phyloP scores from a whole-genome alignment of 2,113 vertebrate species.

The Myotis yumanensis region DNA sequence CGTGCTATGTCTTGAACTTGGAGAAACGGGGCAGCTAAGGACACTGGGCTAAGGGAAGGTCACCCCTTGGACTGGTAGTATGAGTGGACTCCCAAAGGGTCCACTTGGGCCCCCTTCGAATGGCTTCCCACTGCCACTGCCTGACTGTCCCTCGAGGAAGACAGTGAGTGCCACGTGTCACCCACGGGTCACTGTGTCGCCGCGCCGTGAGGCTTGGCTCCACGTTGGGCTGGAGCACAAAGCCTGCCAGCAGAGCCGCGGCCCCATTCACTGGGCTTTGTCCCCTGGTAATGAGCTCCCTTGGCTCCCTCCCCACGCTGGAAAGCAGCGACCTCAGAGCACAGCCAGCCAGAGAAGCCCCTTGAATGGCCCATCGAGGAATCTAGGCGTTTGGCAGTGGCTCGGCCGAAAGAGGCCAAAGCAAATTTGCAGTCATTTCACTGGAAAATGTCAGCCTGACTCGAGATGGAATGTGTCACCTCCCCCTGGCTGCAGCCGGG shows the following conservation, averaged over 20 bases:
- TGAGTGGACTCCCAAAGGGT: not conserved
- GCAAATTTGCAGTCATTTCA: not conserved
- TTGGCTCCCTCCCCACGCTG: not conserved
- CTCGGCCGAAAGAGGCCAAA: not conserved
- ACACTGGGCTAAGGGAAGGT: not conserved
- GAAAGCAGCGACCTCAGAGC: not conserved
- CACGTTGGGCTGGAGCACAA: not conserved
- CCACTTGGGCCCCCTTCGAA: not conserved
- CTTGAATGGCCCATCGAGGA: slow-evolving; percentile 50
- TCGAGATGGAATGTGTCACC: not conserved
- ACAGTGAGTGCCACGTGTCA: not conserved
- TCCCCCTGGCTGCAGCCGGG: accelerated
- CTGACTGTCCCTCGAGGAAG: not conserved
- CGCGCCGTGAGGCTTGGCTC: not conserved
- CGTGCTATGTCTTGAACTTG: not conserved
- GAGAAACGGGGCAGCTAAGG: not conserved
- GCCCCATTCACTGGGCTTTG: slow-evolving; percentile 54
- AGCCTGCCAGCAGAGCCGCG: slow-evolving; percentile 23
- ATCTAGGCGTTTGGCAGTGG: not conserved
- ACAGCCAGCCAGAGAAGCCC: slow-evolving; percentile 38
- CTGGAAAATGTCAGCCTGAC: not conserved
- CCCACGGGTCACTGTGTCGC: not conserved
- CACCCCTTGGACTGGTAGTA: not conserved
- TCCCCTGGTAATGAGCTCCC: slow-evolving; percentile 58
- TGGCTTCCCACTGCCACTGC: not conserved